Evolutionary conservation across 92 coral and sea anemone species (phyloP).

Genomic region (Porites cylindrica): DNA sequence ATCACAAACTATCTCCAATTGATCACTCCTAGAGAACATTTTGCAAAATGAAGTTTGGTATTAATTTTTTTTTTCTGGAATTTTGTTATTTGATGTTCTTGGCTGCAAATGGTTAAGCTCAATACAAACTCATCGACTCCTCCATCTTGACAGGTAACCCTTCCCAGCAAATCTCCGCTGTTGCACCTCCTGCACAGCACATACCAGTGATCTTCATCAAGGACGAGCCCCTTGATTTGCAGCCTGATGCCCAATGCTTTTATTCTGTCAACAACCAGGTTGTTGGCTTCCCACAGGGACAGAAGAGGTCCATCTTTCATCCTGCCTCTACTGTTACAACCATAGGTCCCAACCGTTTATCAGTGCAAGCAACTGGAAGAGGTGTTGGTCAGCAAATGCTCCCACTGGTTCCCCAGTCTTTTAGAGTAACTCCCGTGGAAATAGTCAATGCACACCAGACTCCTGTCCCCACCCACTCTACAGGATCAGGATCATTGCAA

Average conservation of each 20-base stretch:
- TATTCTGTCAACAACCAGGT: neutral
- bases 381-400: neutral
- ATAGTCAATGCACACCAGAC: neutral
- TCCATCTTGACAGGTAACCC: constrained; percentile 17
- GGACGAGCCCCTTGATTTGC: constrained; percentile 6
- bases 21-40: too few relatives aligned
- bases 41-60: too few relatives aligned
- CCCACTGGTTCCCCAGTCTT: neutral
- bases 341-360: constrained; percentile 2
- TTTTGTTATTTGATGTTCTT: neutral
- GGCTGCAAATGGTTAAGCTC: neutral
- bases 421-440: neutral
- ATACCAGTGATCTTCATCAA: constrained; percentile 42
- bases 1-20: too few relatives aligned
- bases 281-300: neutral
- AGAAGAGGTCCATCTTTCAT: constrained; percentile 11
- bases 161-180: neutral
- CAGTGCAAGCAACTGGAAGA: neutral
- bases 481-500: neutral
- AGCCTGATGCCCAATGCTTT: neutral
- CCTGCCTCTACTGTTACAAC: constrained; percentile 12
- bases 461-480: neutral
- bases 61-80: neutral
- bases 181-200: constrained; percentile 12
- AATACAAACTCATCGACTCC: neutral